Evolutionary conservation across 1,140 invertebrate genomes (phyloP).

Genomic region (Hesperophylax magnus): DNA sequence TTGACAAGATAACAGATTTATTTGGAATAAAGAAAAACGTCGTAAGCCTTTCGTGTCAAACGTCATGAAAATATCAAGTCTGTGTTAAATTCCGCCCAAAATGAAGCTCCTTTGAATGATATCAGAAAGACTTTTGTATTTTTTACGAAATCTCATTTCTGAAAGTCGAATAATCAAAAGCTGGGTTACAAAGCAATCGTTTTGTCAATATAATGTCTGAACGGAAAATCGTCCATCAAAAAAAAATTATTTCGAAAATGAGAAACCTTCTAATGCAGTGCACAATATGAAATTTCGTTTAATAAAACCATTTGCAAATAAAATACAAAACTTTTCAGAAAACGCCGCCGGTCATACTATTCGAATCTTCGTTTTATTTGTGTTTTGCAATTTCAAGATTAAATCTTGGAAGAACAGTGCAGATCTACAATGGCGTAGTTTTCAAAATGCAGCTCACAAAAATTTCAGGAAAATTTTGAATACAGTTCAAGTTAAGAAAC

Average conservation of each 20-base stretch:
- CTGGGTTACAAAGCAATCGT: background rate
- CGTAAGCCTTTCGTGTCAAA: too few relatives aligned
- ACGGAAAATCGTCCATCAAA: background rate
- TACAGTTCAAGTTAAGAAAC: too few relatives aligned
- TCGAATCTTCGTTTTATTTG: conserved; percentile 51
- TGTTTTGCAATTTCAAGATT: conserved; percentile 54
- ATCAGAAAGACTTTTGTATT: background rate
- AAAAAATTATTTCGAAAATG: background rate
- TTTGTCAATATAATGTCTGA: background rate
- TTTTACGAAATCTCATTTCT: background rate
- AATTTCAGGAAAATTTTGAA: too few relatives aligned
- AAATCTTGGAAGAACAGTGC: conserved; percentile 45
- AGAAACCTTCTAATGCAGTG: conserved; percentile 3
- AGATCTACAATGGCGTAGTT: conserved; percentile 20
- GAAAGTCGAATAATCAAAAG: background rate
- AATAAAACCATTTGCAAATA: conserved; percentile 48
- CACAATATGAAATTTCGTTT: conserved; percentile 42
- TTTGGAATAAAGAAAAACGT: too few relatives aligned
- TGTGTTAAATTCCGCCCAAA: background rate
- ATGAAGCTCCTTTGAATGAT: background rate
- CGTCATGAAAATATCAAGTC: background rate
- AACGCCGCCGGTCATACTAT: conserved; percentile 50
- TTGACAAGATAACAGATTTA: too few relatives aligned
- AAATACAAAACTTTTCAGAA: conserved; percentile 46
- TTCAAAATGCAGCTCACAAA: background rate